A percentile compares a stretch with the other conserved stretches of the same genome.
These are phyloP conservation scores for Andricus curvator DNA, from an alignment of 2,888 invertebrate genomes.

Conservation along the genomic window DNA sequence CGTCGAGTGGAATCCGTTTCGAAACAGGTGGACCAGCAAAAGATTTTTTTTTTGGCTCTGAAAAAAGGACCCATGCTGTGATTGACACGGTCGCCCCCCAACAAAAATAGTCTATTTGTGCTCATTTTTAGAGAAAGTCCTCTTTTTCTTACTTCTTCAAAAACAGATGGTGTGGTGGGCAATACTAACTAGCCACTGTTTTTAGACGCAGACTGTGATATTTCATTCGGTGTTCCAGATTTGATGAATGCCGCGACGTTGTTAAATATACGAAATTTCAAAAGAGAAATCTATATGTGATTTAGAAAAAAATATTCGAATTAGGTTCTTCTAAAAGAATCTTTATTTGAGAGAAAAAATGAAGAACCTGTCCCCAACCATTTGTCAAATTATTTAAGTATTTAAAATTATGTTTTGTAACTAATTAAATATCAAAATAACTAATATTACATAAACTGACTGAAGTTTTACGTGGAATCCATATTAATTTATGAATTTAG, in stretches of 20 bases:
- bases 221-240: too few species aligned
- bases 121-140: conserved; percentile 1
- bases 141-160: background rate
- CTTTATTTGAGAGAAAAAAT: too few species aligned
- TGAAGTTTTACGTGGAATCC: background rate
- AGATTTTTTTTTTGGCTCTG: background rate
- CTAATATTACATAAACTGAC: background rate
- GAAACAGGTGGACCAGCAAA: conserved; percentile 35
- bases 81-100: conserved; percentile 14
- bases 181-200: background rate
- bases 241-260: too few species aligned
- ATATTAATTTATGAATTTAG: background rate
- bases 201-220: too few species aligned
- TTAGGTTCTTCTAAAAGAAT: too few species aligned
- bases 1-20: conserved; percentile 31
- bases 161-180: background rate
- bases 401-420: too few species aligned
- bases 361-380: too few species aligned
- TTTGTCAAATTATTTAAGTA: too few species aligned
- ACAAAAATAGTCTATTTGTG: conserved; percentile 18
- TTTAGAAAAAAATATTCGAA: too few species aligned
- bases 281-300: too few species aligned
- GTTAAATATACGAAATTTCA: too few species aligned
- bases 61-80: conserved; percentile 19
- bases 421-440: too few species aligned